A percentile compares a stretch with the other conserved stretches of the same genome.
Evolutionary conservation across 2,888 invertebrate species (phyloP).

Genomic region (Hemaris fuciformis): DNA sequence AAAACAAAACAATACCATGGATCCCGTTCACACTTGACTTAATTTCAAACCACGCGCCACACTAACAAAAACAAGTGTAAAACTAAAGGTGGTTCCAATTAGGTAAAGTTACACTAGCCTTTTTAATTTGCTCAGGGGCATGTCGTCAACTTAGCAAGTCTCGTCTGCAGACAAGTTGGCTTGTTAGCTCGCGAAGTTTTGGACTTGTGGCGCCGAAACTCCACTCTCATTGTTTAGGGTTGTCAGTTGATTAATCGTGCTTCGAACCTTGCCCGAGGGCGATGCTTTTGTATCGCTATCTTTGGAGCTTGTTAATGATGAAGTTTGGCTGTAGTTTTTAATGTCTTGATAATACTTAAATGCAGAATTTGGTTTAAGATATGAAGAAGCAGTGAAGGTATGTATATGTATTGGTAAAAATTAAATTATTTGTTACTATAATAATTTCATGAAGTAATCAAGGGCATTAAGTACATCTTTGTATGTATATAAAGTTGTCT

Average conservation of each 20-base stretch:
- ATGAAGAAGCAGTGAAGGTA: too few relatives aligned
- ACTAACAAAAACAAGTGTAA: conserved; percentile 15
- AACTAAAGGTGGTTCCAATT: conserved; percentile 12
- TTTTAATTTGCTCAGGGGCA: neutral
- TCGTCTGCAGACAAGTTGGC: neutral
- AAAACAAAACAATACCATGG: neutral
- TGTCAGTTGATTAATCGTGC: neutral
- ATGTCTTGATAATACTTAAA: neutral
- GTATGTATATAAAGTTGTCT: too few relatives aligned
- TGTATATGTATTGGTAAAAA: too few relatives aligned
- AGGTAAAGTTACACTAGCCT: neutral
- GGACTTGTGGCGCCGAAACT: neutral
- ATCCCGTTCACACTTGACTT: neutral
- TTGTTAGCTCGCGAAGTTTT: conserved; percentile 10
- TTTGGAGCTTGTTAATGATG: neutral
- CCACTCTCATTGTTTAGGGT: neutral
- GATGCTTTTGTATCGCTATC: conserved; percentile 10
- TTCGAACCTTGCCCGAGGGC: neutral
- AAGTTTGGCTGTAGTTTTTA: neutral
- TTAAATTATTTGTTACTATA: too few relatives aligned
- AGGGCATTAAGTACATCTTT: too few relatives aligned
- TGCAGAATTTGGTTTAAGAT: neutral
- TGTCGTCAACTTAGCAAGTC: neutral
- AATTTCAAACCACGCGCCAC: conserved; percentile 1
- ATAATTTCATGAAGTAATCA: too few relatives aligned